Percentiles rank a stretch among this genome's conserved stretches.
phyloP scores from a whole-genome alignment of 1,140 invertebrate species.

The Neodiprion lecontei region DNA sequence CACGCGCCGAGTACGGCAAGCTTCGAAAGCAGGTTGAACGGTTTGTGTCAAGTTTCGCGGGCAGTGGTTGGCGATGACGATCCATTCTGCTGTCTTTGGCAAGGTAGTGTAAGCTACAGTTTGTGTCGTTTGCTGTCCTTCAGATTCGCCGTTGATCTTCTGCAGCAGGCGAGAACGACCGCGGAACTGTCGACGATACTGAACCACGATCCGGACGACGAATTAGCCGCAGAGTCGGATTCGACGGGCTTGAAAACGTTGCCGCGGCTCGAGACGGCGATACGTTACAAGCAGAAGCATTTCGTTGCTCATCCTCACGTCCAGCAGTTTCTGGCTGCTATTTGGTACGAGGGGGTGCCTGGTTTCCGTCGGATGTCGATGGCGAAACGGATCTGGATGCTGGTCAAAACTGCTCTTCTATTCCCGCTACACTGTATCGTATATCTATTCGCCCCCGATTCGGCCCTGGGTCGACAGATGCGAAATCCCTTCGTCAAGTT shows the following conservation, averaged over 20 bases:
- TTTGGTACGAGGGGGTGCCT: constrained; percentile 93
- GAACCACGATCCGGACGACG: constrained; percentile 80
- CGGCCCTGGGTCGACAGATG: constrained; percentile 78
- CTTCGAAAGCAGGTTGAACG: constrained; percentile 86
- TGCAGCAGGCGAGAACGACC: constrained; percentile 89
- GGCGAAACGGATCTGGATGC: constrained; percentile 73
- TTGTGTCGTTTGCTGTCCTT: neutral
- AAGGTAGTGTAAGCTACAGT: neutral
- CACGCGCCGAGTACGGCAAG: constrained; percentile 79
- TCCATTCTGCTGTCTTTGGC: neutral
- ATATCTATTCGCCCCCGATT: constrained; percentile 83
- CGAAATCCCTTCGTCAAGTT: constrained; percentile 95
- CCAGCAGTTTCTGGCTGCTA: constrained; percentile 87
- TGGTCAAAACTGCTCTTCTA: constrained; percentile 76
- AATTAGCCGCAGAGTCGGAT: constrained; percentile 65
- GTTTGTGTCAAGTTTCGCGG: constrained; percentile 30
- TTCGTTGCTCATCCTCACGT: constrained; percentile 94
- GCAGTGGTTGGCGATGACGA: neutral
- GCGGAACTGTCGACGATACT: constrained; percentile 91
- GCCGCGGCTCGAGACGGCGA: constrained; percentile 83
- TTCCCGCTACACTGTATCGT: constrained; percentile 87
- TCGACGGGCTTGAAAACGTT: constrained; percentile 77
- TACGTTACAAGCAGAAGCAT: constrained; percentile 93
- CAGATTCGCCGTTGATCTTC: constrained; percentile 84
- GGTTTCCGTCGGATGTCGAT: constrained; percentile 83